Evolutionary conservation across 2,113 vertebrate genomes (phyloP), one percentile per base, ranked within the genome.

Genomic region (Sylvia atricapilla): DNA sequence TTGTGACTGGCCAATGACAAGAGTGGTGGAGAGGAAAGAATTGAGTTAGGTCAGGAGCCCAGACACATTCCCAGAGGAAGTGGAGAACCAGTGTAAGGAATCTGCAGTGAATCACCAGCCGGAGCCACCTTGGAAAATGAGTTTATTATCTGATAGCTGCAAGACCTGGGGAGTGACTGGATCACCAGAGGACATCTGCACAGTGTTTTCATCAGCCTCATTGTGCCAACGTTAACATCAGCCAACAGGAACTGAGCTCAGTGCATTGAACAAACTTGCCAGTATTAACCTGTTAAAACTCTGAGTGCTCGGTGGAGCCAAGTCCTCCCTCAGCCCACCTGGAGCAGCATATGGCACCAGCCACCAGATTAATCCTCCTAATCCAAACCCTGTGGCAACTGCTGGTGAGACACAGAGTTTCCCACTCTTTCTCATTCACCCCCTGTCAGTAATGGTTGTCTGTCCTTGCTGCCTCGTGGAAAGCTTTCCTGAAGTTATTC

Each of bases 231-330:
- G 84, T 73, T 89, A 96, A 96, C 93, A 93, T 93, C 89, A 94
- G 90, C 94, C 96, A 95, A 69, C 94, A 96, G 95, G 95, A 97
- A 97, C 93, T 95, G 96, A 97, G 92, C 86, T 97, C 95, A 97
- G 92, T 25, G 86, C 10, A 17, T 58, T 90, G 78, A 95, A 84
- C 60, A 84, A 92, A 90, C 83, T 84, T 81, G 93, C 92, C 92
- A 82, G 88, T 22, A 58, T 96, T 96, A 96, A 97, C 93, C 93
- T 96, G 90, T 82, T 93, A 87, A 87, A 97, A 62, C n/a, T 88
- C 77, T 43, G 78, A 39, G 59, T 33, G 13, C 52, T 50, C 0
- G 0, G 10, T 7, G 0, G 7, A 81, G 95, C 67, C 72, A 53
- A 84, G 88, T 19, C 44, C 85, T 92, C 49, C 64, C 74, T 70